phyloP scores from a whole-genome alignment of 2,113 vertebrate species.

The Dipodomys spectabilis region DNA sequence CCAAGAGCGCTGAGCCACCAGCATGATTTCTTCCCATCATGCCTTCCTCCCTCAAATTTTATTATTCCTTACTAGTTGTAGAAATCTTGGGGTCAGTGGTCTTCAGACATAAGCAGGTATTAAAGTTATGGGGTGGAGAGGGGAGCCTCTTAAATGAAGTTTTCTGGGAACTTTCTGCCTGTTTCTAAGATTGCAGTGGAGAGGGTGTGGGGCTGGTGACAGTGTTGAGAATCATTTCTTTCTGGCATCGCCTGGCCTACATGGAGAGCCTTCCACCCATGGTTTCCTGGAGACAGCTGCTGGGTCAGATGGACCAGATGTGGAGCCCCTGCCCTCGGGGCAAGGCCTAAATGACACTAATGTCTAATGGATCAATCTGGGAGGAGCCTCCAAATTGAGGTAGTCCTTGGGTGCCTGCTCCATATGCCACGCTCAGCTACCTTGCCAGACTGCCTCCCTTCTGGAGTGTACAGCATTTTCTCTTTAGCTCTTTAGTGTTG shows the following conservation, averaged over 20 bases:
- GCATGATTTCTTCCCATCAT: background rate
- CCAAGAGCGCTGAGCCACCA: too few relatives aligned
- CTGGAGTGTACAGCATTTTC: background rate
- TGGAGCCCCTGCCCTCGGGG: background rate
- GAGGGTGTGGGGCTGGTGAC: too few relatives aligned
- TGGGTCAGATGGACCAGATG: background rate
- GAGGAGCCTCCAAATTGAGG: background rate
- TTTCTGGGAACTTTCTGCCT: background rate
- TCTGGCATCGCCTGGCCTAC: too few relatives aligned
- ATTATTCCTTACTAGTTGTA: background rate
- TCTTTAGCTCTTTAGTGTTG: background rate
- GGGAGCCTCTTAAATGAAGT: background rate
- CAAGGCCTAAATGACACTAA: background rate
- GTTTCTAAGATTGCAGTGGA: background rate
- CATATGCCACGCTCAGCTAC: background rate
- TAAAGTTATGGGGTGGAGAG: background rate
- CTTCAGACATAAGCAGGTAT: slow-evolving; percentile 9
- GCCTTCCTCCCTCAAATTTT: background rate
- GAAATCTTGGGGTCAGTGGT: background rate
- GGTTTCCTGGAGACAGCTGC: background rate
- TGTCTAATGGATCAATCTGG: background rate
- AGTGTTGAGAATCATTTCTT: too few relatives aligned
- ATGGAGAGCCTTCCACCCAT: background rate
- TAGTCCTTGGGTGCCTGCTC: background rate
- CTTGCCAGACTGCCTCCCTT: background rate